These are phyloP conservation scores for Clarias magur DNA, from an alignment of 2,113 vertebrate species.

Conservation along the genomic window DNA sequence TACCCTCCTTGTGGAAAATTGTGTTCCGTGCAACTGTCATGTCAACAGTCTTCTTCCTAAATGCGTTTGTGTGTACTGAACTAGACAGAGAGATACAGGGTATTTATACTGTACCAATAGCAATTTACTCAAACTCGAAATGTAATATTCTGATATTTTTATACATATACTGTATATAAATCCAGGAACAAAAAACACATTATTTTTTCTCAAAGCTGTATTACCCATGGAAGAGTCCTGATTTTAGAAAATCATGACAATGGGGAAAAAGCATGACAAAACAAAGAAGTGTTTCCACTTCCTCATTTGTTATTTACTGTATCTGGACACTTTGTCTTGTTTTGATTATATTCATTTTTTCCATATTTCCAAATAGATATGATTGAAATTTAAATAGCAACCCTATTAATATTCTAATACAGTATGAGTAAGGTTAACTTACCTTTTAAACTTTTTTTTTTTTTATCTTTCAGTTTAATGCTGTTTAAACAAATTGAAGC, in stretches of 20 bases:
- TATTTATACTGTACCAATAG: too few relatives aligned
- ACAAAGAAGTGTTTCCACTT: background rate
- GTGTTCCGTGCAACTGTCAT: too few relatives aligned
- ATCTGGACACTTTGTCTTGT: background rate
- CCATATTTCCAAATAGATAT: background rate
- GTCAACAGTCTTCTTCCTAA: too few relatives aligned
- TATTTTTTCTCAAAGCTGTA: background rate
- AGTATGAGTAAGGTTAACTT: background rate
- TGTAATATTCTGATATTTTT: too few relatives aligned
- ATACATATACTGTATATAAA: background rate
- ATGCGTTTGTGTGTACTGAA: too few relatives aligned
- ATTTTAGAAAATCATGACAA: background rate
- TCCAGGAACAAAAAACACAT: background rate
- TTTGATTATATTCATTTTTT: background rate
- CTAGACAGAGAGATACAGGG: too few relatives aligned
- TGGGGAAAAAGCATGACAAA: background rate
- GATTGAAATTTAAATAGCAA: background rate
- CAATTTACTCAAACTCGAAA: too few relatives aligned
- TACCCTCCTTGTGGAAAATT: too few relatives aligned
- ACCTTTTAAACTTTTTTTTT: background rate
- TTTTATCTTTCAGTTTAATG: background rate
- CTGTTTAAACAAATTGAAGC: background rate
- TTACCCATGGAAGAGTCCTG: background rate
- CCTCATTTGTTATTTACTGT: background rate
- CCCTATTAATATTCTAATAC: background rate